Evolutionary conservation across 2,113 vertebrate species (phyloP).

Genomic region (Plestiodon gilberti): DNA sequence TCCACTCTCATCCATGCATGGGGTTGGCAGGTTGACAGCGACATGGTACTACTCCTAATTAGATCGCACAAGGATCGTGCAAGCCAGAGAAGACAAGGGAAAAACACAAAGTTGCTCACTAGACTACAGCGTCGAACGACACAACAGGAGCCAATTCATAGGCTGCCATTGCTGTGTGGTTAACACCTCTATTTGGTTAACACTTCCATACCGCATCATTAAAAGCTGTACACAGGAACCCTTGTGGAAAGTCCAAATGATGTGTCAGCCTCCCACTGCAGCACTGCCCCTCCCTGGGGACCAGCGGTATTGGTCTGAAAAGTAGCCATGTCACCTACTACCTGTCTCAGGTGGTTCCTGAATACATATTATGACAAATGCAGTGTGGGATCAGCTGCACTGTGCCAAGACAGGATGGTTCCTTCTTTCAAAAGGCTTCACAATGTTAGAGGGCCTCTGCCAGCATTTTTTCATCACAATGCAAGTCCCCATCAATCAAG

Average conservation of each 20-base stretch:
- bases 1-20: background rate
- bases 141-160: background rate
- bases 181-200: background rate
- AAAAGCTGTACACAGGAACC: background rate
- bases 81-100: background rate
- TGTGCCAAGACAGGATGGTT: fast-evolving
- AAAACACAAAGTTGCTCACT: background rate
- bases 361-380: background rate
- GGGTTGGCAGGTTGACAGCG: background rate
- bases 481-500: constrained; percentile 36
- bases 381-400: background rate
- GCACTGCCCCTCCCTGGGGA: background rate
- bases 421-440: background rate
- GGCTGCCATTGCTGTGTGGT: background rate
- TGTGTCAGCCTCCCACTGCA: background rate
- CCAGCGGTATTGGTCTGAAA: no score
- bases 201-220: background rate
- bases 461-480: constrained; percentile 30
- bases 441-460: constrained; percentile 30
- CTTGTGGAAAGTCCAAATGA: background rate
- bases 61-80: background rate
- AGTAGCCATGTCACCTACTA: background rate
- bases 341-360: background rate
- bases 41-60: background rate
- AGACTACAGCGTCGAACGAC: background rate